A percentile compares a stretch with the other conserved stretches of the same genome.
These are phyloP conservation scores for Danio albolineatus DNA, from an alignment of 2,797 vertebrate genomes.

Conservation along the genomic window DNA sequence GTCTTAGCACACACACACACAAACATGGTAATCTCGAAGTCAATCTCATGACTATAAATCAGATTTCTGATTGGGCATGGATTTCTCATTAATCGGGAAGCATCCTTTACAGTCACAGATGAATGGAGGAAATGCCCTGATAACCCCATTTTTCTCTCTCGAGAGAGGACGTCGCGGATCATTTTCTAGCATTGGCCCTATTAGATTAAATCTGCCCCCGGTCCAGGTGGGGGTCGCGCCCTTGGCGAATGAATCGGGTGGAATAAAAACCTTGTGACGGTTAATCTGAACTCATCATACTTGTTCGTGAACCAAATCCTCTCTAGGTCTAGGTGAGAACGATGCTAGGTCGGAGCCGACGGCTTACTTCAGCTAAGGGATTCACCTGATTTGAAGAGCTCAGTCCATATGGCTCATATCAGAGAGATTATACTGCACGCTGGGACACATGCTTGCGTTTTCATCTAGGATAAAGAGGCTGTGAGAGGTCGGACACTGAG, in stretches of 20 bases:
- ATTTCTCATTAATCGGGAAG: constrained; percentile 45
- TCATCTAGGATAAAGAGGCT: constrained; percentile 1
- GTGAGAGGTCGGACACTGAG: not conserved
- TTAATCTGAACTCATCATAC: constrained; percentile 52
- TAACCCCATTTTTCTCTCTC: constrained; percentile 44
- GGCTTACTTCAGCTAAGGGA: constrained; percentile 38
- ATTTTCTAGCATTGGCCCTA: constrained; percentile 53
- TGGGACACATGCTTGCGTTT: not conserved
- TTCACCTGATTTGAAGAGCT: constrained; percentile 39
- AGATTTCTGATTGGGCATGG: constrained; percentile 42
- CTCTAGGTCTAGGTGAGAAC: constrained; percentile 3
- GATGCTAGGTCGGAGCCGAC: constrained; percentile 2
- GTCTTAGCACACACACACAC: constrained; percentile 33
- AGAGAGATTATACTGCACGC: constrained; percentile 17
- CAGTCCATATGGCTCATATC: constrained; percentile 29
- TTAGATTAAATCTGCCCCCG: constrained; percentile 51
- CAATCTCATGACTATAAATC: constrained; percentile 52
- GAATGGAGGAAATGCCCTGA: constrained; percentile 14
- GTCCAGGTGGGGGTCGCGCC: constrained; percentile 5
- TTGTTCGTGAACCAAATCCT: constrained; percentile 51
- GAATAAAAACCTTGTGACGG: constrained; percentile 19
- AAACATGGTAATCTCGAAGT: constrained; percentile 28
- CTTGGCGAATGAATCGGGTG: constrained; percentile 28
- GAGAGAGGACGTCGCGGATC: constrained; percentile 6
- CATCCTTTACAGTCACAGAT: constrained; percentile 20